A percentile compares a stretch with the other conserved stretches of the same genome.
phyloP scores from a whole-genome alignment of 2,888 invertebrate species.

The Aphrophora alni region DNA sequence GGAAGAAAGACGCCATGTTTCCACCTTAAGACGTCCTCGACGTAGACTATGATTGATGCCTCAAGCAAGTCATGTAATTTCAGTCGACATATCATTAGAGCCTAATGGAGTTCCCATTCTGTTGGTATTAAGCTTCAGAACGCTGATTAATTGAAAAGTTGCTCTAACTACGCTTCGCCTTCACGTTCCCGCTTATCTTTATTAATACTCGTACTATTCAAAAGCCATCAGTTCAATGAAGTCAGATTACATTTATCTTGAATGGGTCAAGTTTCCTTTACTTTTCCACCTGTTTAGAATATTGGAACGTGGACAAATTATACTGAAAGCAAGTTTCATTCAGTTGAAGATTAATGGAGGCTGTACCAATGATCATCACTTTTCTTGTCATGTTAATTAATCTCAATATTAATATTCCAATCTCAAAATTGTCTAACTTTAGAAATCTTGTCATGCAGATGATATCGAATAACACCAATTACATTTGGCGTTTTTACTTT shows the following conservation, averaged over 20 bases:
- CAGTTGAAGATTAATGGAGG: neutral
- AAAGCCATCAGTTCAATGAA: neutral
- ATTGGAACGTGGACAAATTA: neutral
- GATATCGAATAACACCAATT: too few relatives aligned
- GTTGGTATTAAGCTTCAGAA: neutral
- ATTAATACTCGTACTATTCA: slow-evolving; percentile 24
- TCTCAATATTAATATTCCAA: too few relatives aligned
- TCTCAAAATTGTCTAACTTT: too few relatives aligned
- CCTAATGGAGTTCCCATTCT: slow-evolving; percentile 26
- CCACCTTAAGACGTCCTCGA: slow-evolving; percentile 36
- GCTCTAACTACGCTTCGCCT: neutral
- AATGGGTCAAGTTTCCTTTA: neutral
- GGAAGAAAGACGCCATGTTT: neutral
- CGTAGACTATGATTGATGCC: slow-evolving; percentile 34
- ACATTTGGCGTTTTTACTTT: too few relatives aligned
- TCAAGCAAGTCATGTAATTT: slow-evolving; percentile 34
- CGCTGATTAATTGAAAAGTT: slow-evolving; percentile 5
- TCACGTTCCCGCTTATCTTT: slow-evolving; percentile 25
- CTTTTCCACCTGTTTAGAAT: neutral
- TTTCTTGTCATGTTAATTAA: too few relatives aligned
- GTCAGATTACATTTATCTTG: neutral
- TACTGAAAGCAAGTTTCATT: neutral
- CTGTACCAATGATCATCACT: too few relatives aligned
- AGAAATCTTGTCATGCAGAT: too few relatives aligned
- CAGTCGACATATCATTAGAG: slow-evolving; percentile 36